phyloP scores from a whole-genome alignment of 2,888 invertebrate species.

The Chymomyza fuscimana region DNA sequence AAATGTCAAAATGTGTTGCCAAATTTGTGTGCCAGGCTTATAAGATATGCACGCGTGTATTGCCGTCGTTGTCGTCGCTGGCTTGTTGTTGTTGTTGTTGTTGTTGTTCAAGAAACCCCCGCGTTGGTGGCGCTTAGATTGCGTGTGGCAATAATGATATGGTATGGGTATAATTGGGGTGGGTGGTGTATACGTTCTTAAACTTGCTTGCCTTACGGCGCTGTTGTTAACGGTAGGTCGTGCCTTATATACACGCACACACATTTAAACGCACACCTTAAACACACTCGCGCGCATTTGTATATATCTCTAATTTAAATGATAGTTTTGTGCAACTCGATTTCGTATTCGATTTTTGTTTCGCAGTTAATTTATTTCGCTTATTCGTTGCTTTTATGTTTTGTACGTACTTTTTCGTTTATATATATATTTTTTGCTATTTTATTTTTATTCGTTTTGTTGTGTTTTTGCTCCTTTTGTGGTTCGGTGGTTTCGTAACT shows the following conservation, averaged over 20 bases:
- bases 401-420: background rate
- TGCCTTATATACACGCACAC: background rate
- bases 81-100: slow-evolving; percentile 6
- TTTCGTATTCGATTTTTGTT: slow-evolving; percentile 44
- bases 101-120: background rate
- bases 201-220: background rate
- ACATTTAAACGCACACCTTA: background rate
- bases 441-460: slow-evolving; percentile 16
- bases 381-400: slow-evolving; percentile 5
- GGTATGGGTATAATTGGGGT: slow-evolving; percentile 12
- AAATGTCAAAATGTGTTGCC: slow-evolving; percentile 25
- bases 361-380: slow-evolving; percentile 46
- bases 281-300: slow-evolving; percentile 3
- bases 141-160: slow-evolving; percentile 22
- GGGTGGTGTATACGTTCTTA: slow-evolving; percentile 5
- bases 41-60: slow-evolving; percentile 17
- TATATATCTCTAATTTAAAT: slow-evolving; percentile 56
- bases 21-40: slow-evolving; percentile 29
- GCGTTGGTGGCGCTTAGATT: slow-evolving; percentile 19
- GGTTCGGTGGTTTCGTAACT: slow-evolving; percentile 64
- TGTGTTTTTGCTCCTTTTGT: slow-evolving; percentile 25
- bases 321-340: slow-evolving; percentile 48
- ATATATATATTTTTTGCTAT: slow-evolving; percentile 11
- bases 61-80: background rate
- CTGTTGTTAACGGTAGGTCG: background rate